Conservation (phyloP, 2,797 vertebrate genomes). For the Eutrigla gurnardus region DNA sequence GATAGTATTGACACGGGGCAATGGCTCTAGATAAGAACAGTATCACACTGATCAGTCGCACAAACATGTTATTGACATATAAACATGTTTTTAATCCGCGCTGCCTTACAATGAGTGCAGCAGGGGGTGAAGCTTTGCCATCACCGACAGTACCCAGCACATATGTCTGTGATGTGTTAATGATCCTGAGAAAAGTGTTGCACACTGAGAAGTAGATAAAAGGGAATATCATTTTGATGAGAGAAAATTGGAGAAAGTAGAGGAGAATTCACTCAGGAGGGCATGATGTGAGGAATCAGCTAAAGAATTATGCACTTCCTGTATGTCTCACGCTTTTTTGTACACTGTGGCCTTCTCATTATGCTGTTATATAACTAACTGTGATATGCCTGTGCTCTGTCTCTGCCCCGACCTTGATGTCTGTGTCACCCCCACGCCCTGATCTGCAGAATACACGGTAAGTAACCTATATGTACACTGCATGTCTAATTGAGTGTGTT, state of each 20-base stretch:
- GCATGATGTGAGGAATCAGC: not conserved
- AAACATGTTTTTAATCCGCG: conserved; percentile 3
- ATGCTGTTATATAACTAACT: conserved; percentile 25
- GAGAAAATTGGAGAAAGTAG: conserved; percentile 20
- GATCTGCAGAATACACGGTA: conserved; percentile 76
- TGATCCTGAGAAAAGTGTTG: conserved; percentile 24
- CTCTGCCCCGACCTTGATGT: conserved; percentile 28
- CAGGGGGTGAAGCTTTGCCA: not conserved
- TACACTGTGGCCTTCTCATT: not conserved
- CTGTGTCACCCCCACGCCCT: not conserved
- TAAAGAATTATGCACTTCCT: not conserved
- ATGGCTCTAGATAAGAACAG: not conserved
- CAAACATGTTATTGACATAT: not conserved
- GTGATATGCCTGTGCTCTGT: conserved; percentile 40
- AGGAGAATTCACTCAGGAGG: conserved; percentile 9
- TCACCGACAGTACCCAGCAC: not conserved
- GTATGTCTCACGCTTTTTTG: not conserved
- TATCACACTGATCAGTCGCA: not conserved
- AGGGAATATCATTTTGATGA: conserved; percentile 28
- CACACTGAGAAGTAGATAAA: conserved; percentile 30
- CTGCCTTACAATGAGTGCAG: conserved; percentile 1
- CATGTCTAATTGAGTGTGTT: not conserved
- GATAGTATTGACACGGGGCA: not conserved
- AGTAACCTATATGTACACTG: conserved; percentile 45
- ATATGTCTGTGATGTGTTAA: conserved; percentile 27